Evolutionary conservation across 2,797 vertebrate genomes (phyloP).

Genomic region (Pteropus rufus): DNA sequence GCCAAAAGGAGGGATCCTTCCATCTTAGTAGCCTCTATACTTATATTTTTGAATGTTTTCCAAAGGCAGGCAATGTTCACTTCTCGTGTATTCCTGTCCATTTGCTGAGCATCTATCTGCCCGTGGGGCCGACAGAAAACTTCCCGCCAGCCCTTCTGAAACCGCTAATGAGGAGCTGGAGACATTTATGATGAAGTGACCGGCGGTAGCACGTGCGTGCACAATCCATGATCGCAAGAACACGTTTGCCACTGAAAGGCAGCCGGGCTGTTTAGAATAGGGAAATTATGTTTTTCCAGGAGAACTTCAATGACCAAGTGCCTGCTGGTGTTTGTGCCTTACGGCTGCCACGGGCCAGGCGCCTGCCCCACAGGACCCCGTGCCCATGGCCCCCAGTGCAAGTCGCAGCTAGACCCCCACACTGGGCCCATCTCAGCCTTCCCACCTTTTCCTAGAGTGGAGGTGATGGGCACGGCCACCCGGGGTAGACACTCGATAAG

Average conservation of each 20-base stretch:
- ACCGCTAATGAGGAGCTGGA: background rate
- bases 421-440: rapidly evolving
- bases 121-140: background rate
- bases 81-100: background rate
- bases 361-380: background rate
- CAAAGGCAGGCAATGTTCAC: background rate
- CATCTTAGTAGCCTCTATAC: background rate
- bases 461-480: rapidly evolving
- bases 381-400: background rate
- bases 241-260: rapidly evolving
- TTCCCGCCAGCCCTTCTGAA: background rate
- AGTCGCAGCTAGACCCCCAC: background rate
- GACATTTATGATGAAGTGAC: background rate
- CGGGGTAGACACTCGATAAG: rapidly evolving
- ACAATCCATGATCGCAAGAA: rapidly evolving
- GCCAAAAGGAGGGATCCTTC: too few relatives aligned
- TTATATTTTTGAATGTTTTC: background rate
- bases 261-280: background rate
- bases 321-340: rapidly evolving
- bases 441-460: background rate
- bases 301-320: too few relatives aligned
- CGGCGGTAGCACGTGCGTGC: rapidly evolving
- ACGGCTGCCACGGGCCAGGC: too few relatives aligned
- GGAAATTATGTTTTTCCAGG: background rate
- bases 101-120: background rate